Conservation (phyloP, 2,113 vertebrate genomes). For the Alaudala cheleensis region DNA sequence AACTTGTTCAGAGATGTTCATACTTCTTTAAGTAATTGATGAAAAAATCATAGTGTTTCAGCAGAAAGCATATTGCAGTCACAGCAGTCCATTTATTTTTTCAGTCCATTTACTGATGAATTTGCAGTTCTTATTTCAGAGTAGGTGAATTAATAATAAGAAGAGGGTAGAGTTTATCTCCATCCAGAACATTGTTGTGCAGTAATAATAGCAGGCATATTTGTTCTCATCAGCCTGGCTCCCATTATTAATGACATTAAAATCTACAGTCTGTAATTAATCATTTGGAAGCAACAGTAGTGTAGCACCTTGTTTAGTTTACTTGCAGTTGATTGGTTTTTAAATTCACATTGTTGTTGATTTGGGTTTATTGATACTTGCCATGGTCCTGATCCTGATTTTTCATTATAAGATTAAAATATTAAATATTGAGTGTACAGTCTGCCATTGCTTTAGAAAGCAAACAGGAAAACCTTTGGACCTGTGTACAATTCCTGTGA, state of each 20-base stretch:
- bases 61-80: not conserved
- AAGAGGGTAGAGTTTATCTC: not conserved
- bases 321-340: not conserved
- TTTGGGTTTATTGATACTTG: not conserved
- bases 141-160: constrained; percentile 2
- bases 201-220: not conserved
- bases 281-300: not conserved
- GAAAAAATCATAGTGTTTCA: not conserved
- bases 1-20: not conserved
- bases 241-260: not conserved
- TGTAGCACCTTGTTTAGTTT: not conserved
- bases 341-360: not conserved
- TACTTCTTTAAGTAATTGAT: not conserved
- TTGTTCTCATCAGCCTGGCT: not conserved
- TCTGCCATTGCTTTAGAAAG: not conserved
- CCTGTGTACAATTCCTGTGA: not conserved
- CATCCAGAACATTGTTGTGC: not conserved
- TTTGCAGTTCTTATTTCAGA: constrained; percentile 20
- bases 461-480: not conserved
- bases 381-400: not conserved
- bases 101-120: constrained; percentile 27
- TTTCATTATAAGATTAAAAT: not conserved
- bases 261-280: not conserved
- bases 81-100: constrained; percentile 26
- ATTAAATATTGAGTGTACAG: not conserved